These are phyloP conservation scores for Trachymyrmex septentrionalis DNA, from an alignment of 1,140 invertebrate species.

Conservation along the genomic window DNA sequence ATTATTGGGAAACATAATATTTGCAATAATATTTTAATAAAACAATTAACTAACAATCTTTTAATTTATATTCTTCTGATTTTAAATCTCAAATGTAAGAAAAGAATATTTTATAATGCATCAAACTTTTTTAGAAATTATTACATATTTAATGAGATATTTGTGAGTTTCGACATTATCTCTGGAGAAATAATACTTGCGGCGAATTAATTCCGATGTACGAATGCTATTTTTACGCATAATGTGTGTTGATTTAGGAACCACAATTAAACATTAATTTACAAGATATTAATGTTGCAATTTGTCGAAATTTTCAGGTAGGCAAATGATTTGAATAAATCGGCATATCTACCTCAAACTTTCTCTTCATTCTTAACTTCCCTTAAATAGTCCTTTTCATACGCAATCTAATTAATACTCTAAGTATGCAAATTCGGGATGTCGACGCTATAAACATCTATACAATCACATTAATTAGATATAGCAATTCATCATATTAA, in stretches of 20 bases:
- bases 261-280: constrained; percentile 45
- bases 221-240: constrained; percentile 33
- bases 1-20: neutral
- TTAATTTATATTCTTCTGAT: neutral
- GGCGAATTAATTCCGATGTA: constrained; percentile 21
- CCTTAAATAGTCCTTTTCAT: neutral
- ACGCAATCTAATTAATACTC: neutral
- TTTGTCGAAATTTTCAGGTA: constrained; percentile 53
- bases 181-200: constrained; percentile 22
- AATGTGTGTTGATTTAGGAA: constrained; percentile 45
- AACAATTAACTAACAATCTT: neutral
- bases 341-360: constrained; percentile 59
- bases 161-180: neutral
- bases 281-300: constrained; percentile 44
- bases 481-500: no score
- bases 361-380: neutral
- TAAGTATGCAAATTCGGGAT: neutral
- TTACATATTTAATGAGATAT: constrained; percentile 10
- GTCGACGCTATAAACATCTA: no score
- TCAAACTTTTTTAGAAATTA: constrained; percentile 11
- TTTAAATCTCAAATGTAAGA: neutral
- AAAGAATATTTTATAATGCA: constrained; percentile 4
- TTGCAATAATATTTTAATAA: neutral
- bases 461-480: neutral
- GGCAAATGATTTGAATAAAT: constrained; percentile 60